Percentiles rank a stretch among this genome's conserved stretches.
These are phyloP conservation scores for Chelonus formosanus DNA, from an alignment of 2,888 invertebrate genomes.

Conservation along the genomic window DNA sequence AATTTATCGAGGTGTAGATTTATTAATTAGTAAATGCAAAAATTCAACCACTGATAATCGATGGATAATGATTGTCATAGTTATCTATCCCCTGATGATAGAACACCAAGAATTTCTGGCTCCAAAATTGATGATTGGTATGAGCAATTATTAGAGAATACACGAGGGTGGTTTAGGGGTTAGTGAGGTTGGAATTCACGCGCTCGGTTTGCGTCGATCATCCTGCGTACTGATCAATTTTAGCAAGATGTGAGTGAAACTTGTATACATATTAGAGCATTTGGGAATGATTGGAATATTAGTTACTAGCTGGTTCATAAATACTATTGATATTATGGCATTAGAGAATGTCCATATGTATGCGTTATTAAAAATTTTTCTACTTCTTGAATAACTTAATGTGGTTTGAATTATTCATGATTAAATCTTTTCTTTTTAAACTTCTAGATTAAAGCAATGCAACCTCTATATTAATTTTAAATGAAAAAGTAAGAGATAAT, in stretches of 20 bases:
- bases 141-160: constrained; percentile 25
- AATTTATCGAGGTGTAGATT: too few species aligned
- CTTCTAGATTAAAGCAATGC: too few species aligned
- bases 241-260: not conserved
- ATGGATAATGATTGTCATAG: constrained; percentile 1
- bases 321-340: constrained; percentile 9
- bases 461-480: too few species aligned
- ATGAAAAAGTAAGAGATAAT: too few species aligned
- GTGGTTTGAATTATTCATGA: too few species aligned
- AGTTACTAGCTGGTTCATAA: not conserved
- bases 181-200: constrained; percentile 20
- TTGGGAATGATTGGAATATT: not conserved
- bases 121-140: constrained; percentile 32
- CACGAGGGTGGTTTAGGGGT: constrained; percentile 11
- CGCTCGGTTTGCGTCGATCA: constrained; percentile 14
- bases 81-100: not conserved
- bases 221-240: not conserved
- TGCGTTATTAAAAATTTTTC: not conserved
- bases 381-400: not conserved
- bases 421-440: too few species aligned
- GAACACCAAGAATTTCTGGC: constrained; percentile 26
- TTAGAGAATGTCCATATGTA: constrained; percentile 3
- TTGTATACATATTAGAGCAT: not conserved
- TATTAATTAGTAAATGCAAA: constrained; percentile 2
- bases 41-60: not conserved